Evolutionary conservation across 64 coral and sea anemone genomes (phyloP), one percentile per base, ranked within the genome.

Genomic region (Stichodactyla helianthus): DNA sequence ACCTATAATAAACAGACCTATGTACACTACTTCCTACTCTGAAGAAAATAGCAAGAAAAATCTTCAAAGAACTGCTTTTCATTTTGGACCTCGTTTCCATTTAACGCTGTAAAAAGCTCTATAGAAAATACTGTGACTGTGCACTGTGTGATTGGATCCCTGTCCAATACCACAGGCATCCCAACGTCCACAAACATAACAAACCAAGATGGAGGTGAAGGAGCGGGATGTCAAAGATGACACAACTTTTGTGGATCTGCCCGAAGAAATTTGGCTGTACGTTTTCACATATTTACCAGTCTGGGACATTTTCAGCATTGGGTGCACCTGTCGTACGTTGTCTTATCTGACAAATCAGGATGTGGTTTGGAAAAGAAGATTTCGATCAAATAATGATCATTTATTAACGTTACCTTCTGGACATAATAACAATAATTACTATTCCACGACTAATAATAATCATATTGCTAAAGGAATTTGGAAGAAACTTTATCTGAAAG

Each of bases 401-500:
- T 65, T 96, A 3, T 54, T 79, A 71, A 57, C 64, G 2, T 89
- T 96, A 51, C 91, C 84, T 79, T 82, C 60, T 78, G 82, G 35
- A n/a, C 35, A 23, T 7, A 4, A 31, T 5, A 85, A n/a, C 68
- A 53, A 57, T 10, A 31, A 60, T 14, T 12, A 35, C 82, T 25
- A 83, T 82, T 64, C 60, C 12, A 76, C 26, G 11, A 52, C 17
- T 59, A 76, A 27, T 10, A 83, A 83, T 13, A 59, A 86, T 44
- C 65, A 91, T 13, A 74, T 68, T 19, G 44, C 62, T 26, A 51
- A 57, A 61, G 91, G 85, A 88, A 61, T 76, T 63, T 96, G 94
- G 94, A 96, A 96, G 27, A 96, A 90, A 57, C 55, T 96, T 57
- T 93, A 90, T 89, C 82, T 90, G 52, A 96, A 93, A 44, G 91